A percentile compares a stretch with the other conserved stretches of the same genome.
phyloP scores from a whole-genome alignment of 1,140 invertebrate species.

The Drepana arcuata region DNA sequence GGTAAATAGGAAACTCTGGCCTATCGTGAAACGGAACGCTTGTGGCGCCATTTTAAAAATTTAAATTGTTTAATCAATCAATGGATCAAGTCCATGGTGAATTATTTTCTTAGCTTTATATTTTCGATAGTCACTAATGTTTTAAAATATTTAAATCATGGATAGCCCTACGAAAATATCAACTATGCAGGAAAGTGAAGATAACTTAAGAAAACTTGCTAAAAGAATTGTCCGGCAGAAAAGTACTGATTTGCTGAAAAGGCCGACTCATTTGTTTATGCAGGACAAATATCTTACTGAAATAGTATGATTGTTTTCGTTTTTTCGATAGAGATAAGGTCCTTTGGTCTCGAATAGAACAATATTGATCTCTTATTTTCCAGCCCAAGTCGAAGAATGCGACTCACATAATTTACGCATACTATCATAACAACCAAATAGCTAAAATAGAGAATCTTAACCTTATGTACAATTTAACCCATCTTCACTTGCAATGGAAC shows the following conservation, averaged over 20 bases:
- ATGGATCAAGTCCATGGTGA: neutral
- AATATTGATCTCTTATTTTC: conserved; percentile 10
- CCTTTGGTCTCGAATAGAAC: neutral
- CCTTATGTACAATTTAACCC: conserved; percentile 72
- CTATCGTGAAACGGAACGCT: too few relatives aligned
- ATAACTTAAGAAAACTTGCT: conserved; percentile 39
- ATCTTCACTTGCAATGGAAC: conserved; percentile 81
- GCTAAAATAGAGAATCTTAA: conserved; percentile 75
- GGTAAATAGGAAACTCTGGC: too few relatives aligned
- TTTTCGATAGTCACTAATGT: conserved; percentile 9
- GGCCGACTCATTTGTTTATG: conserved; percentile 57
- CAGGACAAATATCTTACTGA: conserved; percentile 48
- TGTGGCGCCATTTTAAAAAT: conserved; percentile 30
- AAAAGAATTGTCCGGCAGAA: conserved; percentile 41
- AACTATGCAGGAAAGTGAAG: conserved; percentile 24
- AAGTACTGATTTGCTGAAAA: conserved; percentile 25
- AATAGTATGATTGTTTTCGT: conserved; percentile 35
- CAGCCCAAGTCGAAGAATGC: conserved; percentile 70
- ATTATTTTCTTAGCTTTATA: too few relatives aligned
- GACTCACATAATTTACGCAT: conserved; percentile 73
- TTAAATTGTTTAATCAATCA: conserved; percentile 31
- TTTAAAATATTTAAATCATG: conserved; percentile 20
- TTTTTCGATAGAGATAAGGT: too few relatives aligned
- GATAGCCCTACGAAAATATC: conserved; percentile 18
- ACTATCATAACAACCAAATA: conserved; percentile 77